Evolutionary conservation across 2,888 invertebrate species (phyloP).

Genomic region (Hermaeophaga mercurialis): DNA sequence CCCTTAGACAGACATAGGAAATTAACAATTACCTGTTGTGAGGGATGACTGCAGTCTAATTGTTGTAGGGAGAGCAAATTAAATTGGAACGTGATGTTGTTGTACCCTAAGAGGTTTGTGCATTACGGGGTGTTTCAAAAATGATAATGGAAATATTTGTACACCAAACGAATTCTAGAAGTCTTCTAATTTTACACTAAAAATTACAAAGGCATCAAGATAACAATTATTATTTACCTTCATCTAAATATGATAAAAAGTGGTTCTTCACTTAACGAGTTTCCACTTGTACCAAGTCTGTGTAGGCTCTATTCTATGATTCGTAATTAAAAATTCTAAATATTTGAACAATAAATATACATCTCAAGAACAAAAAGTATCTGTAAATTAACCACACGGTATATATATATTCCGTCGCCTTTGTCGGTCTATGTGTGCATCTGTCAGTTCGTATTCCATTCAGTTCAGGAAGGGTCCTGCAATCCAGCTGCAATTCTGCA

Average conservation of each 20-base stretch:
- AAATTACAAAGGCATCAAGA: too few relatives aligned
- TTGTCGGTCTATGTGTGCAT: conserved; percentile 8
- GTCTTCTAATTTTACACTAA: too few relatives aligned
- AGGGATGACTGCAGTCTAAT: not conserved
- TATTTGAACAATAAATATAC: too few relatives aligned
- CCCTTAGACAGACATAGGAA: too few relatives aligned
- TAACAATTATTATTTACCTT: too few relatives aligned
- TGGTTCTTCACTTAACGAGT: too few relatives aligned
- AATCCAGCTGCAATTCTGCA: conserved; percentile 6
- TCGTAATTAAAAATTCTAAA: too few relatives aligned
- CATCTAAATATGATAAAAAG: too few relatives aligned
- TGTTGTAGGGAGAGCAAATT: not conserved
- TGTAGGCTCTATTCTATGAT: too few relatives aligned
- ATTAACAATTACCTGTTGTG: not conserved
- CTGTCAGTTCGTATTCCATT: conserved; percentile 13
- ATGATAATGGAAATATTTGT: not conserved
- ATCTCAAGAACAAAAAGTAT: too few relatives aligned
- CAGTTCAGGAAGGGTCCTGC: conserved; percentile 5
- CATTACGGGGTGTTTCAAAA: not conserved
- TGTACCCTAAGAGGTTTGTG: not conserved
- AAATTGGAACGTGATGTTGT: not conserved
- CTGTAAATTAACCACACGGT: not conserved
- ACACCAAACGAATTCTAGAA: too few relatives aligned
- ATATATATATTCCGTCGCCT: not conserved
- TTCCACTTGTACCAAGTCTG: too few relatives aligned